Base-by-base conservation (phyloP, 2,113 vertebrate species). In the Xyrauchen texanus region DNA sequence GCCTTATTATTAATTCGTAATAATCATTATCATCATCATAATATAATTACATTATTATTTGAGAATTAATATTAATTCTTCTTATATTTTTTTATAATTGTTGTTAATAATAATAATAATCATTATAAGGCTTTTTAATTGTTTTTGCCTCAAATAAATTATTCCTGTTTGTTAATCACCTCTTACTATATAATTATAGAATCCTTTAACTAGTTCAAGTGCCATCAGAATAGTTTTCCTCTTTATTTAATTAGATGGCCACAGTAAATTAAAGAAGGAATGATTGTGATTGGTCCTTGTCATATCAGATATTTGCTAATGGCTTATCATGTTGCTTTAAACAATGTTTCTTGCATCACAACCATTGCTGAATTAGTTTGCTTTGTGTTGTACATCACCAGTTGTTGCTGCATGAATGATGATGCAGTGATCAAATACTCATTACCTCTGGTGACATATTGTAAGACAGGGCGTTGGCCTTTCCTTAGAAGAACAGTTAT, bases 401-500 rank as follows among this genome's bases (percentile, higher is more conserved):
- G 10, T 62, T 62, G 10, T 21, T 73, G 9, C 70, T 3, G 58
- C 58, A 62, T 74, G 58, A 74, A 74, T 63, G 16, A 74, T 74
- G 11, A 74, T 74, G 46, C 51, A 74, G 46, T 47, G 16, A 74
- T 74, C 58, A 74, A 61, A 62, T 13, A 21, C 46, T 62, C 71
- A 74, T 74, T 62, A 74, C 6, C 45, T 73, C 13, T 16, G 55
- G 55, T 72, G 42, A 72, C n/a, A 60, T 72, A 72, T 60, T 72
- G 69, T 72, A 60, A 72, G 55, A 16, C 13, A 8, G 70, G 55
- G 70, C 60, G 70, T 72, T 72, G 55, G 55, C 15, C 21, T 12
- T 71, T 71, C 53, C 12, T 44, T n/a, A 44, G 8, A 47, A 72
- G 42, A 72, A 46, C n/a, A 60, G 13, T 72, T 55, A 69, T 42